phyloP scores from a whole-genome alignment of 2,797 vertebrate genomes.

The Neosilurus hyrtlii region DNA sequence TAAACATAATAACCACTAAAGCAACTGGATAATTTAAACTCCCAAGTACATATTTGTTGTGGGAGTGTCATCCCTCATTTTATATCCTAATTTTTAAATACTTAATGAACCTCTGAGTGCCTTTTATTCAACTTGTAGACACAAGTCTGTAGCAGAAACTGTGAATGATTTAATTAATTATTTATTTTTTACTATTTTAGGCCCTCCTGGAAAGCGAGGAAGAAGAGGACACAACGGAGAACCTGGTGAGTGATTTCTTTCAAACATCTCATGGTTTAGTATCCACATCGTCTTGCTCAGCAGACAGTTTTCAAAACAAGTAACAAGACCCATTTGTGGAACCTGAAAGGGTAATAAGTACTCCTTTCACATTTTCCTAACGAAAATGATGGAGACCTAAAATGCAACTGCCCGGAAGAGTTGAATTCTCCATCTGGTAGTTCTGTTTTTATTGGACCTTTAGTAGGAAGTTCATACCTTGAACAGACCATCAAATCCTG shows the following conservation, averaged over 20 bases:
- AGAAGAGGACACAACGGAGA: conserved; percentile 95
- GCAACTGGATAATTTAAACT: conserved; percentile 28
- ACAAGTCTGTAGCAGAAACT: conserved; percentile 15
- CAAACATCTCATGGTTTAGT: conserved; percentile 9
- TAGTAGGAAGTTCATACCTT: conserved; percentile 39
- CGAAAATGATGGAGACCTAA: conserved; percentile 34
- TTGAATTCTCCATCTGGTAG: conserved; percentile 29
- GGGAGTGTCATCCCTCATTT: conserved; percentile 37
- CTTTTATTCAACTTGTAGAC: conserved; percentile 30
- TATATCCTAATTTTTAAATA: conserved; percentile 47
- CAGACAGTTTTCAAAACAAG: conserved; percentile 17
- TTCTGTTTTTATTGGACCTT: conserved; percentile 52
- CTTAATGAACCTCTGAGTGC: conserved; percentile 42
- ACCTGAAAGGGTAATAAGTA: conserved; percentile 31
- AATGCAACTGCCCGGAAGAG: conserved; percentile 39
- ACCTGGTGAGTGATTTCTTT: conserved; percentile 79
- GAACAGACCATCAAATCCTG: conserved; percentile 57
- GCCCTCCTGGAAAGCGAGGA: conserved; percentile 95
- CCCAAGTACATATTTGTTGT: conserved; percentile 31
- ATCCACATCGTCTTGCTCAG: conserved; percentile 10
- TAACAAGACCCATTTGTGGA: conserved; percentile 20
- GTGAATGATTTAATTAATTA: too few species aligned
- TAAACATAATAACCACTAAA: conserved; percentile 41
- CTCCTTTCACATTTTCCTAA: conserved; percentile 42
- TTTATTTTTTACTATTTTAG: conserved; percentile 70